Conservation (phyloP, 2,113 vertebrate genomes). For the Ammodytes marinus region DNA sequence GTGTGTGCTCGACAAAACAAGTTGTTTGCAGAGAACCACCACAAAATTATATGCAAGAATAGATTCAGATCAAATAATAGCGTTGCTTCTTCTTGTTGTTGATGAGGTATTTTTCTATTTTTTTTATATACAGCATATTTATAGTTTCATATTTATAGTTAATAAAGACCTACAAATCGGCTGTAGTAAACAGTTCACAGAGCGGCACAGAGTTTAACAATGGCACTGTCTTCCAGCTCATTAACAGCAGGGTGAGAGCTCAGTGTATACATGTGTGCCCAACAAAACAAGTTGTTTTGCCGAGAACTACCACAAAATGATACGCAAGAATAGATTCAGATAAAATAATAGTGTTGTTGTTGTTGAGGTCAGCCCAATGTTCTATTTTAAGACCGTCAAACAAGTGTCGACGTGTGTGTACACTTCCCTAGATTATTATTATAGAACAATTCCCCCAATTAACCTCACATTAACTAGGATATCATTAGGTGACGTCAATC, state of each 20-base stretch:
- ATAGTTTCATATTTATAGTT: background rate
- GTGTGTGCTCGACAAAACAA: background rate
- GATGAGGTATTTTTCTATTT: background rate
- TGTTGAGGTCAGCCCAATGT: background rate
- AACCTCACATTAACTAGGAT: background rate
- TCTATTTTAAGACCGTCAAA: background rate
- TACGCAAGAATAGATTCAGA: background rate
- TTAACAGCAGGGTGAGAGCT: conserved; percentile 46
- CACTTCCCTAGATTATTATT: background rate
- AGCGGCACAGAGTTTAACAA: conserved; percentile 1
- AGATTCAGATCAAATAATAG: background rate
- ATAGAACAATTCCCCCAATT: background rate
- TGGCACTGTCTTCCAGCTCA: background rate
- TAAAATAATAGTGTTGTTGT: background rate
- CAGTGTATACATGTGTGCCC: background rate
- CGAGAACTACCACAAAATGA: background rate
- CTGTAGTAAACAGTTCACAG: conserved; percentile 15
- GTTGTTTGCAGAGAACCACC: background rate
- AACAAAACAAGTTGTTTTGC: background rate
- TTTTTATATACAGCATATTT: background rate
- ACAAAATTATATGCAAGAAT: background rate
- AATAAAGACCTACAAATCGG: conserved; percentile 26
- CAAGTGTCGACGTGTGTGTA: background rate
- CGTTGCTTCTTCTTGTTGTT: background rate
- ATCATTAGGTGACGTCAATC: background rate